Evolutionary conservation across 2,113 vertebrate species (phyloP).

Genomic region (Lates calcarifer): DNA sequence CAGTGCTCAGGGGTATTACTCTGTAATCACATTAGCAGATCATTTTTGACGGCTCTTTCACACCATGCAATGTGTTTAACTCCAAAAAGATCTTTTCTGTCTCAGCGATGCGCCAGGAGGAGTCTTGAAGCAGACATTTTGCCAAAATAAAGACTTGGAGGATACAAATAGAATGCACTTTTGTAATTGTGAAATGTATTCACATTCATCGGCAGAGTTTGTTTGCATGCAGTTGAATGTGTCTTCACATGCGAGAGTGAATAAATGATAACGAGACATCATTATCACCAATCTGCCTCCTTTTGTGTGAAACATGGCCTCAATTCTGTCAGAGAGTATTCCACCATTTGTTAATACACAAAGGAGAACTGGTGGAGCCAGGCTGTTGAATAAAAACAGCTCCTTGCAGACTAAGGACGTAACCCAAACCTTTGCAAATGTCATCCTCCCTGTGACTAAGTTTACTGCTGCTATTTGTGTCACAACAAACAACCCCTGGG

Average conservation of each 20-base stretch:
- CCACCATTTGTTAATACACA: slow-evolving; percentile 31
- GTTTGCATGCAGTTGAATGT: slow-evolving; percentile 30
- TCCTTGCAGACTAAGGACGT: slow-evolving; percentile 23
- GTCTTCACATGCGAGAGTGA: slow-evolving; percentile 26
- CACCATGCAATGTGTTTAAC: slow-evolving; percentile 48
- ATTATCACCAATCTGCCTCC: slow-evolving; percentile 43
- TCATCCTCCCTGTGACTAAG: slow-evolving; percentile 58
- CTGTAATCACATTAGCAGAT: slow-evolving; percentile 71
- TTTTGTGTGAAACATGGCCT: slow-evolving; percentile 39
- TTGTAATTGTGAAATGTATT: slow-evolving; percentile 49
- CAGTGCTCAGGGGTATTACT: slow-evolving; percentile 42
- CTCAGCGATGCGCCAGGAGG: slow-evolving; percentile 37
- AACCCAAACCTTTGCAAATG: slow-evolving; percentile 69
- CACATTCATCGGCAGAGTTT: slow-evolving; percentile 47
- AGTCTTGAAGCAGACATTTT: slow-evolving; percentile 48
- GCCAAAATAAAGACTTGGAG: slow-evolving; percentile 29
- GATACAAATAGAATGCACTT: slow-evolving; percentile 15
- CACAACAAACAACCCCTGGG: slow-evolving; percentile 74
- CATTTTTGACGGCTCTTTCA: slow-evolving; percentile 63
- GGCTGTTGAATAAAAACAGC: slow-evolving; percentile 23
- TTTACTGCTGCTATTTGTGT: slow-evolving; percentile 73
- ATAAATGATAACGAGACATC: slow-evolving; percentile 54
- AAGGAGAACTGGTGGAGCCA: slow-evolving; percentile 10
- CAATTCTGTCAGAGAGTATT: not conserved
- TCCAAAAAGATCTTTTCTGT: slow-evolving; percentile 41